Conservation (phyloP, 2,888 invertebrate genomes). For the Leucozona laternaria region DNA sequence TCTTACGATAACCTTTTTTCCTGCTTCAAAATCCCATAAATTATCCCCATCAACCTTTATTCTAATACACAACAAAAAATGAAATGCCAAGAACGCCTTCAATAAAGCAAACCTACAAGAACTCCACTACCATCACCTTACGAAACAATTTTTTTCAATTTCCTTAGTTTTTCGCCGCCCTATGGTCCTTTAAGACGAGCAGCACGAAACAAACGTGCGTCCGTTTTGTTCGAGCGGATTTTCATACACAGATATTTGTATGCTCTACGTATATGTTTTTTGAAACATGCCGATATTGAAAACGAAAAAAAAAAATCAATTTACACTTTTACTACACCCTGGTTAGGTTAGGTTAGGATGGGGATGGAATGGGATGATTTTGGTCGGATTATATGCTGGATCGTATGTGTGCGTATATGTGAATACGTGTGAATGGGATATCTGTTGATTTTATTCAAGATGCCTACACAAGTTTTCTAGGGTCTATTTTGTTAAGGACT, state of each 20-base stretch:
- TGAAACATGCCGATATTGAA: constrained; percentile 36
- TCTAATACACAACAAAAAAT: background rate
- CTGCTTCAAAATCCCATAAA: constrained; percentile 69
- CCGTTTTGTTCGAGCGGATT: constrained; percentile 31
- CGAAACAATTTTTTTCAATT: constrained; percentile 21
- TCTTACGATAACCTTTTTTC: constrained; percentile 58
- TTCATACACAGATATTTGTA: background rate
- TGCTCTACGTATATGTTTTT: constrained; percentile 13
- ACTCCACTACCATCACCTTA: background rate
- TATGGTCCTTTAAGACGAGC: constrained; percentile 14
- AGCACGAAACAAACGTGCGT: constrained; percentile 33
- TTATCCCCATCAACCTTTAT: constrained; percentile 48
- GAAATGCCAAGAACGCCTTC: constrained; percentile 22
- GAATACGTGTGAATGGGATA: constrained; percentile 68
- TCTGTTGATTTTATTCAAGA: constrained; percentile 69
- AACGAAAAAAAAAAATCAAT: constrained; percentile 58
- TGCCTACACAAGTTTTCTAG: constrained; percentile 60
- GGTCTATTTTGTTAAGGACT: constrained; percentile 61
- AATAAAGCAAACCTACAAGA: background rate
- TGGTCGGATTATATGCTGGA: constrained; percentile 20
- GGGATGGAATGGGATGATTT: constrained; percentile 3
- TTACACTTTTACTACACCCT: constrained; percentile 45
- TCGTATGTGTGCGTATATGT: constrained; percentile 36
- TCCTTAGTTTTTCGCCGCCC: constrained; percentile 23
- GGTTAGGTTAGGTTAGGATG: background rate